Evolutionary conservation across 2,113 vertebrate species (phyloP).

Genomic region (Psittacula cyanocephala): DNA sequence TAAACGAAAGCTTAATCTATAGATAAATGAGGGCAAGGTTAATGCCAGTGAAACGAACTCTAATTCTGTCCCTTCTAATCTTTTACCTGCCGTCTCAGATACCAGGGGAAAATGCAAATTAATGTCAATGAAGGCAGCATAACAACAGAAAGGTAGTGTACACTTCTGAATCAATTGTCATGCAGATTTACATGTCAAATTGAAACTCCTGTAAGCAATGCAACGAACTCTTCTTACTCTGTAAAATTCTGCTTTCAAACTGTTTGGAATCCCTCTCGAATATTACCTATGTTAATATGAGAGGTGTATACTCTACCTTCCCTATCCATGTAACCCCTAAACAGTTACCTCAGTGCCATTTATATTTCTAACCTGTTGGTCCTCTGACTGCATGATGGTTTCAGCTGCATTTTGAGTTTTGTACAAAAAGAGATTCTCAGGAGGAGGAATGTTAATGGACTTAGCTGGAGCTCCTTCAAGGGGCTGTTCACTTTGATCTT

Average conservation of each 20-base stretch:
- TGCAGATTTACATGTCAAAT: neutral
- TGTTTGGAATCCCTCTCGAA: neutral
- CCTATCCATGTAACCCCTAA: neutral
- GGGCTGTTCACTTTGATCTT: conserved; percentile 2
- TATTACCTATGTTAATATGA: neutral
- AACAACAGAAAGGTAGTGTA: neutral
- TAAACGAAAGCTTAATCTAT: neutral
- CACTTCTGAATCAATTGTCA: neutral
- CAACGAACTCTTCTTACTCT: neutral
- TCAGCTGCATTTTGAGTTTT: neutral
- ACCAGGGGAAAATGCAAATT: neutral
- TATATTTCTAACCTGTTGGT: neutral
- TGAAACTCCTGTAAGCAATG: neutral
- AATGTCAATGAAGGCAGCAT: neutral
- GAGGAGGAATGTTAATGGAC: neutral
- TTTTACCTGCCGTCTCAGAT: neutral
- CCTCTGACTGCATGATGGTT: neutral
- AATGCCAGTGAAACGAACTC: neutral
- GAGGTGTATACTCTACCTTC: neutral
- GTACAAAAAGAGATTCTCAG: neutral
- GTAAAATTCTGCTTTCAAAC: neutral
- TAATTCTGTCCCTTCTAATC: neutral
- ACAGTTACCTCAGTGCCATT: neutral
- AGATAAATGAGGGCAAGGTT: neutral
- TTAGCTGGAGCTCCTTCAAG: neutral